Evolutionary conservation across 2,113 vertebrate species (phyloP).

Genomic region (Mastomys coucha): DNA sequence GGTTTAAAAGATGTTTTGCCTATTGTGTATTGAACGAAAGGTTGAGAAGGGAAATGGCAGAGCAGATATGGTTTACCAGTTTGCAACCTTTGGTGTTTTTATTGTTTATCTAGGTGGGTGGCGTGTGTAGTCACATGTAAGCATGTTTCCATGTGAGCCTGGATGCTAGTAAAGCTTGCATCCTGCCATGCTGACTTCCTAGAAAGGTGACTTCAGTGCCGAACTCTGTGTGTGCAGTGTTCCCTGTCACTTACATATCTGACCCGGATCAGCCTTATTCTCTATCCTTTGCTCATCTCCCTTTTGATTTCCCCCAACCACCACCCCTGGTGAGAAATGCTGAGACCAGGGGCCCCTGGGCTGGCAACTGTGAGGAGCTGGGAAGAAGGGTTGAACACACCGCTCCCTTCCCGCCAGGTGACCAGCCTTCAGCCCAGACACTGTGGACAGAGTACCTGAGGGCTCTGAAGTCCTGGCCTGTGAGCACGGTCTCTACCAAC

Average conservation of each 20-base stretch:
- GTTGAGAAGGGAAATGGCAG: neutral
- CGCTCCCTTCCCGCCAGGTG: neutral
- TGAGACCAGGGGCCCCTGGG: neutral
- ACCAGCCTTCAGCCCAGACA: neutral
- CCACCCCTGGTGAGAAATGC: neutral
- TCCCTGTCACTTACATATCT: neutral
- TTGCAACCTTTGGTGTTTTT: conserved; percentile 9
- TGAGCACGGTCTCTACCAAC: neutral
- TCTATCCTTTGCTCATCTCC: neutral
- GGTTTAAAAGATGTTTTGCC: neutral
- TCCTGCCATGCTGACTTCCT: neutral
- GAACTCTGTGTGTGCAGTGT: neutral
- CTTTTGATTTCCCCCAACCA: neutral
- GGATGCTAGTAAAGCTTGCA: neutral
- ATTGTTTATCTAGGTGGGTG: neutral
- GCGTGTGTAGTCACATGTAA: neutral
- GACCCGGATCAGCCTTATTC: neutral
- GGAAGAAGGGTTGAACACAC: neutral
- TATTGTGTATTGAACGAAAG: neutral
- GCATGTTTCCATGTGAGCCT: neutral
- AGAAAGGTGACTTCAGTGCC: neutral
- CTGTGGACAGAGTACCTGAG: neutral
- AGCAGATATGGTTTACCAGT: neutral
- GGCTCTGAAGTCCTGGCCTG: neutral
- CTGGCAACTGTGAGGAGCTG: neutral